Evolutionary conservation across 2,888 invertebrate genomes (phyloP), one percentile per base, ranked within the genome.

Genomic region (Limnephilus auricula): DNA sequence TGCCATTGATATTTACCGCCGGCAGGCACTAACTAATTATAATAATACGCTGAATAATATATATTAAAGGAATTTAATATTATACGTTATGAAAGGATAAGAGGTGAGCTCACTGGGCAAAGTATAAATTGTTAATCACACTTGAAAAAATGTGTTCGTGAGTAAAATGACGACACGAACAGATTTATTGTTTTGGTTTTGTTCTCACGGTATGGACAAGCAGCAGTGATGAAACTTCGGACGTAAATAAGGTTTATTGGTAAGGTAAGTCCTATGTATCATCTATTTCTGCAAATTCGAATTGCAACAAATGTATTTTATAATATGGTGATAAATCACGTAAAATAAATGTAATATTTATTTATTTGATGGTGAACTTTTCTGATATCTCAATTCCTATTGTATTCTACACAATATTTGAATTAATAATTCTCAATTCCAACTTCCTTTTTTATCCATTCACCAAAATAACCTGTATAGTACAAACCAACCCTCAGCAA

Each of bases 1-100:
- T 31, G 30, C 80, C 80, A 80, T 80, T 80, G 80, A 80, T 80
- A 80, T 31, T 80, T 18, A 32, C 80, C 80, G 80, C 80, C 80
- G 80, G 32, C 15, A 31, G 80, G 50, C 50, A 50, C 2, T n/a
- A 25, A 65, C 65, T 65, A 65, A 65, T 65, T 65, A 65, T 65
- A 65, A 65, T 65, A 65, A 25, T 25, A 65, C 9, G 65, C 65
- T 18, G 65, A 25, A 65, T 65, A 65, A 65, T n/a, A 65, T 9
- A 25, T n/a, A 65, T 65, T 65, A 65, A 65, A 65, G 65, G 25
- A 65, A 25, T 65, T 65, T 65, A 65, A 65, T 65, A 65, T 65
- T 65, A 25, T 65, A 9, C 25, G 25, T n/a, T n/a, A 25, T 25
- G 25, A 65, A 65, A 65, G 65, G 65, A 65, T 65, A n/a, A 25